Evolutionary conservation across 2,888 invertebrate genomes (phyloP), one percentile per base, ranked within the genome.

Genomic region (Agrilus mali): DNA sequence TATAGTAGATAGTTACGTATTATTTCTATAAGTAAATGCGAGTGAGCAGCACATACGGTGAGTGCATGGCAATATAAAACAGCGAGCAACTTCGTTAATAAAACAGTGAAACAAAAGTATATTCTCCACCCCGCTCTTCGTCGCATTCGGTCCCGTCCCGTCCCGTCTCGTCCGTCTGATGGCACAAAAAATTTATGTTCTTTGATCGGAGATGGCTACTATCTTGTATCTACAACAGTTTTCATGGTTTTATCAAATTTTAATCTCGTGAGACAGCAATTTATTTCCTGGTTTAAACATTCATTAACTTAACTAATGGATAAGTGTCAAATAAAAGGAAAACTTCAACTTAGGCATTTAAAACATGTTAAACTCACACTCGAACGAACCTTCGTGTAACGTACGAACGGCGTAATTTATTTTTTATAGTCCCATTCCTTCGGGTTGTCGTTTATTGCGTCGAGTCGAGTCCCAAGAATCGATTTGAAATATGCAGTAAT

Each of bases 201-300:
- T 49, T 49, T 53, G 56, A 56, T 56, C 59, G 60, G 58, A 60
- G 62, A 60, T 60, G 61, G 57, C 56, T 58, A 55, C 59, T 60
- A 62, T 61, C 61, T 62, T 59, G 57, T 60, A 61, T 63, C 61
- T 61, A 60, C 60, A 61, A 58, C 60, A 59, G 56, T 60, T 63
- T 59, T 60, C 60, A 57, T 56, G 53, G 57, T 57, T 58, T 60
- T 63, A 60, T 60, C 60, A 58, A 59, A 59, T 57, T 57, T 59
- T 56, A 54, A 56, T 56, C 56, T 56, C 46, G 46, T 43, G 44
- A 45, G 46, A 50, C 47, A 48, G 50, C 53, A 52, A 56, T 56
- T 56, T 56, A 56, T 54, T 49, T 52, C 53, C 46, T 41, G 36
- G 42, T 46, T 44, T 47, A 47, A 50, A 50, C 54, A 53, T 54